Evolutionary conservation across 2,888 invertebrate species (phyloP).

Genomic region (Calameuta filiformis): DNA sequence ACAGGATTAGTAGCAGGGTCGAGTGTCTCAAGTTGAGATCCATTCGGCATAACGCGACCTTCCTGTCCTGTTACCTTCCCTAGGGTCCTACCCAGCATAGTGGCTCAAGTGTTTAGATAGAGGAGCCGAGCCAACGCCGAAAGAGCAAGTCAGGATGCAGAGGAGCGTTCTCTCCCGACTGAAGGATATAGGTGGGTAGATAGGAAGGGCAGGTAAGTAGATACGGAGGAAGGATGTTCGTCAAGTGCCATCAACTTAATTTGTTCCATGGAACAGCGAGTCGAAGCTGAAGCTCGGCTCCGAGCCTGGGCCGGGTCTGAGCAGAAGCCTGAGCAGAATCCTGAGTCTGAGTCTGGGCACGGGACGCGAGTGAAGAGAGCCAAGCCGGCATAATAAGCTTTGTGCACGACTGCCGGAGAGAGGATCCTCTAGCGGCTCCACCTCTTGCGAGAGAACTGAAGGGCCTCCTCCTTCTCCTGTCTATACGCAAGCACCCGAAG

Average conservation of each 20-base stretch:
- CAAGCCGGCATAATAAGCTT: constrained; percentile 57
- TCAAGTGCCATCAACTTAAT: constrained; percentile 58
- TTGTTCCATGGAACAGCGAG: constrained; percentile 45
- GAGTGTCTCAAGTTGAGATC: not conserved
- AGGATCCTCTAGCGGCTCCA: constrained; percentile 31
- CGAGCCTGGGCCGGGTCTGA: not conserved
- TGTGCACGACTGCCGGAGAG: constrained; percentile 44
- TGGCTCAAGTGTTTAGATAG: constrained; percentile 10
- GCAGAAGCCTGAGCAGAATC: not conserved
- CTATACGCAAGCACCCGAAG: constrained; percentile 39
- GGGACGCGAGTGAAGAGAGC: constrained; percentile 28
- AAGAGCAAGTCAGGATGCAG: constrained; percentile 19
- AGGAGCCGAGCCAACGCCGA: constrained; percentile 2
- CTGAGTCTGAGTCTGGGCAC: not conserved
- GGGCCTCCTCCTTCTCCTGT: constrained; percentile 28
- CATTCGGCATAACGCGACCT: not conserved
- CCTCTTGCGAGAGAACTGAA: constrained; percentile 22
- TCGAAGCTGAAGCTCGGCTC: constrained; percentile 13
- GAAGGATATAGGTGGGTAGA: constrained; percentile 34
- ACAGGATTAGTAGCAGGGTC: not conserved
- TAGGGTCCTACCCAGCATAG: not conserved
- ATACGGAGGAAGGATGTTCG: constrained; percentile 47
- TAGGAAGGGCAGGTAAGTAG: not conserved
- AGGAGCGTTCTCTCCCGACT: constrained; percentile 32
- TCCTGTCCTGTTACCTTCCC: not conserved